Base-by-base conservation (phyloP, 2,113 vertebrate species). In the Gymnocephalus cernua region DNA sequence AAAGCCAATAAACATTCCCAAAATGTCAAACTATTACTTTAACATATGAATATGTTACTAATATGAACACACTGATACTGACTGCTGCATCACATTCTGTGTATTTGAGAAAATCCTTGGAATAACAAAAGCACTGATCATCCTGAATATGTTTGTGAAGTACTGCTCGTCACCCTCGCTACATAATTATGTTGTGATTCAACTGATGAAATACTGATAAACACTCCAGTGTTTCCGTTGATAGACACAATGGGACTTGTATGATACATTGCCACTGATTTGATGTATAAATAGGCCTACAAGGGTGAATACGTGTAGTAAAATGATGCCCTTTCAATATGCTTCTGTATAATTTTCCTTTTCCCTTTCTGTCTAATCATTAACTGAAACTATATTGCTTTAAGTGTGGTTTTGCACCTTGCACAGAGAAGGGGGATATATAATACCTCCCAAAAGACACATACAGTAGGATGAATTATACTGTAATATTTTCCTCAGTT, bases 281-380 rank as follows among this genome's bases (percentile, higher is more conserved):
- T 61, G 32, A 69, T 14, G 5, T 67, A 79, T 57, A 51, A 76
- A 74, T 56, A 59, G n/a, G 56, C 57, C 68, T 73, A 25, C 61
- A 64, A 75, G 51, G 50, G 11, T 74, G 50, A 85, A 78, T 85
- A 45, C 23, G n/a, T 80, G 45, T 71, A 56, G 19, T 50, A 19
- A 44, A 73, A 83, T 78, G 2, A 74, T 54, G 51, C 4, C 18
- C n/a, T 77, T 68, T 83, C 27, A 63, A 83, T 76, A 58, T 61
- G 27, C 58, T 23, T 69, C 13, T 29, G 19, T 73, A 45, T 57
- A 11, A 86, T 81, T 69, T 76, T 23, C 45, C 51, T 41, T 58
- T 71, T 8, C 7, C 61, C 51, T 76, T 56, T 54, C 12, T 54
- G 41, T 66, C 21, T 71, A 70, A 80, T 74, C 45, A 4, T 56